phyloP scores from a whole-genome alignment of 2,888 invertebrate species.

The Morpho helenor region DNA sequence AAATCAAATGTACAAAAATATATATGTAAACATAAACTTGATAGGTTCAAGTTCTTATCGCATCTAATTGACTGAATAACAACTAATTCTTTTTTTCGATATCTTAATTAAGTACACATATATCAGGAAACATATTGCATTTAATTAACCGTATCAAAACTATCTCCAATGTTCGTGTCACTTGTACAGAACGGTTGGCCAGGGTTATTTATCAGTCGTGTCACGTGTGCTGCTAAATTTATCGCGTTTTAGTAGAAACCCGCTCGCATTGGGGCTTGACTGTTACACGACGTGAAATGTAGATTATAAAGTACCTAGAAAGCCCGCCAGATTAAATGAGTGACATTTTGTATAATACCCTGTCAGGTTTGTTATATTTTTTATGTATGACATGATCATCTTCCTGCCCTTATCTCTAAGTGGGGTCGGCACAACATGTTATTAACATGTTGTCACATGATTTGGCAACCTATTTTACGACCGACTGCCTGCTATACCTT shows the following conservation, averaged over 20 bases:
- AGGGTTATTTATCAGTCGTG: constrained; percentile 50
- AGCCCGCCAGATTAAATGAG: constrained; percentile 20
- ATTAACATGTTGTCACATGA: too few relatives aligned
- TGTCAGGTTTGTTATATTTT: constrained; percentile 5
- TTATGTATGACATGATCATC: too few relatives aligned
- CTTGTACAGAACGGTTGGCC: constrained; percentile 21
- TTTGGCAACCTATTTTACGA: too few relatives aligned
- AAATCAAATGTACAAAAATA: too few relatives aligned
- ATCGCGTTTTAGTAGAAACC: constrained; percentile 41
- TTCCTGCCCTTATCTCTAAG: too few relatives aligned
- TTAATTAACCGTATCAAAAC: constrained; percentile 32
- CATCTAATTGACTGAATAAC: too few relatives aligned
- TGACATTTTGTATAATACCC: constrained; percentile 19
- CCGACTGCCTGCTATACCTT: too few relatives aligned
- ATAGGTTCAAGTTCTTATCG: too few relatives aligned
- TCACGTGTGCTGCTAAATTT: constrained; percentile 54
- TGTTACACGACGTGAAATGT: constrained; percentile 27
- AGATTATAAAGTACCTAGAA: constrained; percentile 28
- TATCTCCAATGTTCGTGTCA: constrained; percentile 25
- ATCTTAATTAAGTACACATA: too few relatives aligned
- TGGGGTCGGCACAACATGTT: too few relatives aligned
- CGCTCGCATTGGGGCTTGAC: constrained; percentile 25
- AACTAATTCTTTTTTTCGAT: too few relatives aligned
- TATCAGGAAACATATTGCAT: constrained; percentile 16
- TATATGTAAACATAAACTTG: too few relatives aligned